phyloP scores from a whole-genome alignment of 2,888 invertebrate genomes.

The Clistopyga incitator region DNA sequence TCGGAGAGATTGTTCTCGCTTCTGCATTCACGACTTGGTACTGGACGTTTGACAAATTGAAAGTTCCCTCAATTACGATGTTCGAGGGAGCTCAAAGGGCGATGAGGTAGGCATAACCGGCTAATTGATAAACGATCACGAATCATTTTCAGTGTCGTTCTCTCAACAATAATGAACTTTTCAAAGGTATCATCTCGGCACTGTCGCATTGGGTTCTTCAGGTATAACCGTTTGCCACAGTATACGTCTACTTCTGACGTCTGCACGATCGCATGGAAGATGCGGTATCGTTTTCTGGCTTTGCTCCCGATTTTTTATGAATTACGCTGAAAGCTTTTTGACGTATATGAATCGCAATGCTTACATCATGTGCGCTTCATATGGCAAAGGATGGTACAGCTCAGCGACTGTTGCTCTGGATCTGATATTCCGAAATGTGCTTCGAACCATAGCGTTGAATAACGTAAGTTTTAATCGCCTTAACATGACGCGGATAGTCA shows the following conservation, averaged over 20 bases:
- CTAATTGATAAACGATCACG: neutral
- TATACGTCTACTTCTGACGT: conserved; percentile 93
- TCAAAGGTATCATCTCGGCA: conserved; percentile 89
- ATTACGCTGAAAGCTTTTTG: conserved; percentile 93
- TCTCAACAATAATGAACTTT: neutral
- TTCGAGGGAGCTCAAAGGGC: conserved; percentile 90
- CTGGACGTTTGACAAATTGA: conserved; percentile 90
- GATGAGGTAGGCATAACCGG: conserved; percentile 85
- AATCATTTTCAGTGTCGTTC: neutral
- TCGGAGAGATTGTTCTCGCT: conserved; percentile 96
- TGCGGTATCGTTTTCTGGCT: conserved; percentile 19
- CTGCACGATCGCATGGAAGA: neutral
- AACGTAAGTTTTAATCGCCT: conserved; percentile 86
- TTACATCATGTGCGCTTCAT: conserved; percentile 97
- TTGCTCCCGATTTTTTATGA: conserved; percentile 48
- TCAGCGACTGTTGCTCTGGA: conserved; percentile 96
- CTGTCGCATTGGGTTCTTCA: conserved; percentile 91
- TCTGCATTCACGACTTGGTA: conserved; percentile 94
- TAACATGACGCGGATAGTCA: neutral
- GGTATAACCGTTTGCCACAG: conserved; percentile 95
- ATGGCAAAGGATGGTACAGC: conserved; percentile 95
- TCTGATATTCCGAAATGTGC: conserved; percentile 93
- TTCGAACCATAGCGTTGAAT: conserved; percentile 91
- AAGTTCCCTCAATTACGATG: conserved; percentile 93
- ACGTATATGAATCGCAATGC: conserved; percentile 95